Conservation (phyloP, 2,113 vertebrate genomes). For the Chaetura pelagica region DNA sequence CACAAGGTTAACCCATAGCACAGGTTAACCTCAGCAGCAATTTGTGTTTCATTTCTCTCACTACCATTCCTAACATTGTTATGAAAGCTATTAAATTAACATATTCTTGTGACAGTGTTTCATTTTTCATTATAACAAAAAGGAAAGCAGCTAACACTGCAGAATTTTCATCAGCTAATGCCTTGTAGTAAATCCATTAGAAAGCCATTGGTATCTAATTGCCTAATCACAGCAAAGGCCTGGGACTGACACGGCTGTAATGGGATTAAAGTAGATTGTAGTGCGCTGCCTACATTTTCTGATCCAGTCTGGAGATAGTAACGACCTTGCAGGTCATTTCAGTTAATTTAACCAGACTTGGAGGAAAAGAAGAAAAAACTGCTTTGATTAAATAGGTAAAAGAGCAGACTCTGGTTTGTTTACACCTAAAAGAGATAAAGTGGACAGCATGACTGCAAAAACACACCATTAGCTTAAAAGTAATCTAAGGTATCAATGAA, state of each 20-base stretch:
- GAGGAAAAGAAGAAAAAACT: constrained; percentile 5
- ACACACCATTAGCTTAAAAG: background rate
- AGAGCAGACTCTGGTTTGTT: background rate
- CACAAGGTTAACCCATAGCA: background rate
- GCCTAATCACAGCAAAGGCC: constrained; percentile 69
- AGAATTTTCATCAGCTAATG: constrained; percentile 74
- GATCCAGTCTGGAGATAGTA: constrained; percentile 44
- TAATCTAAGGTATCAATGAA: background rate
- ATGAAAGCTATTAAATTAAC: constrained; percentile 65
- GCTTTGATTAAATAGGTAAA: constrained; percentile 47
- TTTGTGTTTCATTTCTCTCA: constrained; percentile 52
- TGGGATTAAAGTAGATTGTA: constrained; percentile 71
- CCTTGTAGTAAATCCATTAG: constrained; percentile 75
- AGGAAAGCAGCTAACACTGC: constrained; percentile 34
- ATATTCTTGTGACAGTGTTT: constrained; percentile 38
- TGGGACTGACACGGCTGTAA: constrained; percentile 72
- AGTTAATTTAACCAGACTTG: background rate
- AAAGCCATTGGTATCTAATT: constrained; percentile 77
- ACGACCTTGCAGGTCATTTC: constrained; percentile 53
- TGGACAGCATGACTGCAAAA: background rate
- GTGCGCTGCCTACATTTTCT: constrained; percentile 4
- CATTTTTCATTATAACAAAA: constrained; percentile 25
- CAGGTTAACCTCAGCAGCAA: background rate
- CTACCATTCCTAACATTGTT: background rate
- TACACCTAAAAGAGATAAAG: constrained; percentile 14